Evolutionary conservation across 2,113 vertebrate species (phyloP).

Genomic region (Chauna torquata): DNA sequence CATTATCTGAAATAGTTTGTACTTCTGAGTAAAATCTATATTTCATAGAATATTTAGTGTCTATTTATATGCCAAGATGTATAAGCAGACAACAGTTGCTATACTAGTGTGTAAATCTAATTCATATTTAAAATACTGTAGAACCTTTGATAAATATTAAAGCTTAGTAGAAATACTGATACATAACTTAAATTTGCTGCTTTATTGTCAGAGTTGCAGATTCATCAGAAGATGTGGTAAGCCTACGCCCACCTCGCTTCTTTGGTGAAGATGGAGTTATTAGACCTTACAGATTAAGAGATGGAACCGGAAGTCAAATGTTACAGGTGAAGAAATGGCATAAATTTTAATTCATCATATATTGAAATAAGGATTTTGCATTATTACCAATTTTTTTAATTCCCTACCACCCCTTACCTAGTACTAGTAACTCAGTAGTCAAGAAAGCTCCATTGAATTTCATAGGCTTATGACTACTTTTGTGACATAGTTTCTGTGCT

Average conservation of each 20-base stretch:
- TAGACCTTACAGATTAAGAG: constrained; percentile 91
- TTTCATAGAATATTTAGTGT: not conserved
- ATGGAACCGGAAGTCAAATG: constrained; percentile 94
- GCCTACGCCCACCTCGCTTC: constrained; percentile 92
- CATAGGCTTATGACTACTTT: constrained; percentile 9
- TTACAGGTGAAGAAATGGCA: constrained; percentile 86
- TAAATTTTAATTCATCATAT: not conserved
- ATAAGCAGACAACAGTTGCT: not conserved
- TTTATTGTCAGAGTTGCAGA: constrained; percentile 85
- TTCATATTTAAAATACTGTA: not conserved
- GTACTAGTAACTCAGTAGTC: not conserved
- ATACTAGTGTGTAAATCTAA: not conserved
- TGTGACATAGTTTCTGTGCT: constrained; percentile 46
- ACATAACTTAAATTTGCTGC: not conserved
- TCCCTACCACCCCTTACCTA: not conserved
- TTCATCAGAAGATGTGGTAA: constrained; percentile 87
- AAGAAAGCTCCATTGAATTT: constrained; percentile 4
- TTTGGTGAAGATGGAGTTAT: constrained; percentile 96
- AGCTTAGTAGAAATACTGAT: not conserved
- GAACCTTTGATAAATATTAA: not conserved
- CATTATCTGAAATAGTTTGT: not conserved
- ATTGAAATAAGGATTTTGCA: not conserved
- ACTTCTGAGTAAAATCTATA: not conserved
- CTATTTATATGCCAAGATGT: not conserved
- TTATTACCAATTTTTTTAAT: not conserved